A percentile compares a stretch with the other conserved stretches of the same genome.
phyloP scores from a whole-genome alignment of 1,140 invertebrate species.

The Drosophila sucinea region DNA sequence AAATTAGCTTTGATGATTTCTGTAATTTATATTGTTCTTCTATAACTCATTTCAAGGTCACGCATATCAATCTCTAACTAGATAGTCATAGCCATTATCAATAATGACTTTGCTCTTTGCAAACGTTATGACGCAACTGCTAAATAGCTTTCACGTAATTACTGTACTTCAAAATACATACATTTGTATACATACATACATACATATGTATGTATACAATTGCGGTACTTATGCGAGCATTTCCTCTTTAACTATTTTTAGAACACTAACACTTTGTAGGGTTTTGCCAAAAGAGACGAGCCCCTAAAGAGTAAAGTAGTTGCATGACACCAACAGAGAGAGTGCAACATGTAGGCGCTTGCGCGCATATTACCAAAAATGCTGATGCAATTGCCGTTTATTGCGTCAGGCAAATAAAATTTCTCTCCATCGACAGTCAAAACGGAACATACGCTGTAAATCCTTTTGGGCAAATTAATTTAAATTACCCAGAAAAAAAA shows the following conservation, averaged over 20 bases:
- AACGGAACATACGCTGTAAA: constrained; percentile 17
- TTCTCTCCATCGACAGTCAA: constrained; percentile 15
- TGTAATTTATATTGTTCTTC: background rate
- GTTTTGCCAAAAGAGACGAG: constrained; percentile 48
- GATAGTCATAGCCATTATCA: constrained; percentile 11
- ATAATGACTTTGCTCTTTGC: background rate
- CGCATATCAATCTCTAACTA: background rate
- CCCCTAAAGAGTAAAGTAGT: constrained; percentile 38
- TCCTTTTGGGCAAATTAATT: constrained; percentile 46
- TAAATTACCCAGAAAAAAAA: constrained; percentile 40
- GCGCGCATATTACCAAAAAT: constrained; percentile 52
- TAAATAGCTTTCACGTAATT: constrained; percentile 49
- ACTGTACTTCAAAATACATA: constrained; percentile 23
- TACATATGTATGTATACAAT: background rate
- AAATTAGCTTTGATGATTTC: background rate
- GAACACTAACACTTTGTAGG: constrained; percentile 17
- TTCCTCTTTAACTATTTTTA: constrained; percentile 61
- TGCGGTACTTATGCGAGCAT: constrained; percentile 20
- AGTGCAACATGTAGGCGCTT: constrained; percentile 39
- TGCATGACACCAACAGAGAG: constrained; percentile 33
- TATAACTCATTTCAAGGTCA: background rate
- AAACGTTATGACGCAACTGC: constrained; percentile 37
- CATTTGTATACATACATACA: no score
- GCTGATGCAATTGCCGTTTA: constrained; percentile 68
- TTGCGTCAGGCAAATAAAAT: constrained; percentile 59